Conservation (phyloP, 2,888 invertebrate species). For the Yponomeuta malinellus region DNA sequence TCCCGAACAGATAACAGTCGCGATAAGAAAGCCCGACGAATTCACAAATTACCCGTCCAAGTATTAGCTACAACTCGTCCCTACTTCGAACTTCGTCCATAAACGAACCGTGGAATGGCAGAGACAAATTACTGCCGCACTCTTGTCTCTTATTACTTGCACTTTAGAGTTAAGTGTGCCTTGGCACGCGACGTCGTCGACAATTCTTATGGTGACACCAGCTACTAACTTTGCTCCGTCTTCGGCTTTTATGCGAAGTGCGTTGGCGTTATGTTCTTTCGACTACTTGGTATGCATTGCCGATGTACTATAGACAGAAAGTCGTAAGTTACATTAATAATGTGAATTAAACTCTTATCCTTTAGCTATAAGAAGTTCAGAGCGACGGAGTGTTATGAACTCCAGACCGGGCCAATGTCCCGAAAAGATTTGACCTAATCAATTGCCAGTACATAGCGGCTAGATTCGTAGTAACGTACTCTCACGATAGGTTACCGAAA, state of each 20-base stretch:
- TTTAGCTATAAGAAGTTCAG: too few relatives aligned
- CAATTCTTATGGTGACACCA: slow-evolving; percentile 6
- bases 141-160: slow-evolving; percentile 10
- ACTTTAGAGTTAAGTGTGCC: slow-evolving; percentile 5
- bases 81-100: slow-evolving; percentile 1
- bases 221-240: not conserved
- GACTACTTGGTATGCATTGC: not conserved
- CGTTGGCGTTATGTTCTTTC: not conserved
- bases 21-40: not conserved
- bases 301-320: too few relatives aligned
- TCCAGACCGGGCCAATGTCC: too few relatives aligned
- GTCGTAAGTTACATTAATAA: too few relatives aligned
- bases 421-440: too few relatives aligned
- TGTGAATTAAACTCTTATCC: too few relatives aligned
- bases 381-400: too few relatives aligned
- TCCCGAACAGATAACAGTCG: not conserved
- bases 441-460: too few relatives aligned
- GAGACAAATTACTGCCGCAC: slow-evolving; percentile 8
- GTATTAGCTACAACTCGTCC: slow-evolving; percentile 1
- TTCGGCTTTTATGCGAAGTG: not conserved
- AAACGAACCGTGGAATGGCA: not conserved
- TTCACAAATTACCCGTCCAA: not conserved
- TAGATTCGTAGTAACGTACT: too few relatives aligned
- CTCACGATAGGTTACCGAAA: not conserved
- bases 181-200: slow-evolving; percentile 1